Conservation (phyloP, 1,140 invertebrate genomes). For the Drosophila teissieri region DNA sequence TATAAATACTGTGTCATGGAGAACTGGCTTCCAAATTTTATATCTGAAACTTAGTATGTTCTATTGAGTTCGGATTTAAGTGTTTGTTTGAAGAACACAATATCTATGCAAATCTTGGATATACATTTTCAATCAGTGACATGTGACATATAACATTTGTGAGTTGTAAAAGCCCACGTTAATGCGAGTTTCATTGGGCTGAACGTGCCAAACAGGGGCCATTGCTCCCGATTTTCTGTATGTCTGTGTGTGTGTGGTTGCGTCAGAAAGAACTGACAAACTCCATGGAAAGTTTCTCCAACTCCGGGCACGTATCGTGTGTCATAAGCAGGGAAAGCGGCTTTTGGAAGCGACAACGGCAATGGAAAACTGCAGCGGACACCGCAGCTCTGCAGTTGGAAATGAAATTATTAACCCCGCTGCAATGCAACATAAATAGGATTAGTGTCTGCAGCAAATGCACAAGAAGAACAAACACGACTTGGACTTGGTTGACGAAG, state of each 20-base stretch:
- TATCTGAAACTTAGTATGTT: too few relatives aligned
- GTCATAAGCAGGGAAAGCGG: constrained; percentile 72
- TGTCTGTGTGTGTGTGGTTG: background rate
- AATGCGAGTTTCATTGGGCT: constrained; percentile 63
- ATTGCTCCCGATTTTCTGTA: constrained; percentile 27
- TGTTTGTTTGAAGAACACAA: background rate
- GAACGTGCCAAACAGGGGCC: constrained; percentile 18
- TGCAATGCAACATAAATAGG: constrained; percentile 83
- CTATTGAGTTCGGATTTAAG: background rate
- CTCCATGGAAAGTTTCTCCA: constrained; percentile 52
- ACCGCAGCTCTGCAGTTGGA: constrained; percentile 62
- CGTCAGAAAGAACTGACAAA: constrained; percentile 19
- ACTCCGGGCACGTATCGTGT: constrained; percentile 72
- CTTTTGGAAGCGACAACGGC: constrained; percentile 40
- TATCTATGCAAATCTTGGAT: background rate
- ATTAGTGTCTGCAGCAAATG: constrained; percentile 80
- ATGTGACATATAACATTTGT: constrained; percentile 37
- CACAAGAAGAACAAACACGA: constrained; percentile 39
- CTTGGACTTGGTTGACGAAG: constrained; percentile 18
- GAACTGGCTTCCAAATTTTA: too few relatives aligned
- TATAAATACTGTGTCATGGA: too few relatives aligned
- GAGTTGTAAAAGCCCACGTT: constrained; percentile 20
- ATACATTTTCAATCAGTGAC: constrained; percentile 40
- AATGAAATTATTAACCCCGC: constrained; percentile 84
- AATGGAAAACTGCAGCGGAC: constrained; percentile 61